These are phyloP conservation scores for Pristionchus mayeri DNA, from an alignment of 2,888 invertebrate species.

Conservation along the genomic window DNA sequence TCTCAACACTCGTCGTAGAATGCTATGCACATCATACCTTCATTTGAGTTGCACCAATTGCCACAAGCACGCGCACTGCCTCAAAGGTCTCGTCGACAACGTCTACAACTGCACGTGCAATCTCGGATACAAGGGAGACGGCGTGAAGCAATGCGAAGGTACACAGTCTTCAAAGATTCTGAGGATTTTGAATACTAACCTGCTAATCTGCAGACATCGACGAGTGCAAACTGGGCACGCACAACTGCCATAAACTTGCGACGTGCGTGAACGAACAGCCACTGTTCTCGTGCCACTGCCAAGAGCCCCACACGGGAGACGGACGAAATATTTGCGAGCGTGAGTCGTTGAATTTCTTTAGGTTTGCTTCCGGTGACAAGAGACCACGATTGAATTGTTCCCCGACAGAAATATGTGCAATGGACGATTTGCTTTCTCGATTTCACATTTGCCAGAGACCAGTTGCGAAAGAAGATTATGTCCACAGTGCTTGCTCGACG, in stretches of 20 bases:
- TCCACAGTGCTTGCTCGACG: too few relatives aligned
- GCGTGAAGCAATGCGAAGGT: constrained; percentile 29
- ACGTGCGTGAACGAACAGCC: constrained; percentile 87
- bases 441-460: too few relatives aligned
- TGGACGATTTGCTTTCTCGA: background rate
- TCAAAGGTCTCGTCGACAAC: constrained; percentile 17
- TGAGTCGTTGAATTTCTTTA: constrained; percentile 34
- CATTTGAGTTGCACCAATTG: constrained; percentile 18
- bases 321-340: constrained; percentile 60
- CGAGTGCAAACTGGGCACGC: constrained; percentile 83
- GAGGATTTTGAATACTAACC: too few relatives aligned
- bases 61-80: constrained; percentile 40
- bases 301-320: constrained; percentile 59
- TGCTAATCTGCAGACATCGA: constrained; percentile 78
- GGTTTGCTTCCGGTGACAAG: too few relatives aligned
- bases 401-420: too few relatives aligned
- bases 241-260: constrained; percentile 86
- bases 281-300: constrained; percentile 79
- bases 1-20: too few relatives aligned
- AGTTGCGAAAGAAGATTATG: too few relatives aligned
- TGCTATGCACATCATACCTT: too few relatives aligned
- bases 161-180: too few relatives aligned
- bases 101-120: constrained; percentile 50
- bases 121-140: constrained; percentile 44
- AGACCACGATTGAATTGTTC: too few relatives aligned